Evolutionary conservation across 2,888 invertebrate genomes (phyloP), one percentile per base, ranked within the genome.

Genomic region (Drosophila cyrtoloma): DNA sequence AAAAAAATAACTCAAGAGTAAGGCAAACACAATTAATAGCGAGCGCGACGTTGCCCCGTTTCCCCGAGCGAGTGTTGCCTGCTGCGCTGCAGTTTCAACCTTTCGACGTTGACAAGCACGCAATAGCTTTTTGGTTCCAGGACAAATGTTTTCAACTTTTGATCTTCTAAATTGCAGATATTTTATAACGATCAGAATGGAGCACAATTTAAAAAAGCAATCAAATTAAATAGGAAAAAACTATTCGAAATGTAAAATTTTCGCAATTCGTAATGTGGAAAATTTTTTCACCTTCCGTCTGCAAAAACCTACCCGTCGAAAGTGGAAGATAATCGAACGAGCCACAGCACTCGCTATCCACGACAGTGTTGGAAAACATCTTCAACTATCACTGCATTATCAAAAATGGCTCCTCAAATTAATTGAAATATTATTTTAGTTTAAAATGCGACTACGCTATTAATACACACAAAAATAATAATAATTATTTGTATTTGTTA

Each of bases 261-360:
- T 84, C 37, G 85, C 87, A 86, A 89, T 80, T 86, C 85, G 85
- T 77, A 78, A 87, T 78, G 78, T 88, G 84, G 81, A 90, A 86
- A 86, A 86, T 79, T 71, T 85, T 86, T 90, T 88, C 86, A 82
- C 86, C 87, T 86, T 88, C 86, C 89, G 89, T 88, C 89, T 86
- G 89, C 90, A 80, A 86, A 89, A 89, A 86, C 87, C 89, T 87
- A 86, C 86, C 89, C 86, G 86, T 86, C 86, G 89, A 89, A 86
- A 86, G 89, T 86, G 86, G 79, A 84, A 84, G 81, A 81, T 71
- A 78, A 60, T 70, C 57, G 65, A 63, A 78, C 79, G 82, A 81
- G 67, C 68, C 58, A 33, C 44, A 61, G 35, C 42, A 81, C 74
- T 84, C 84, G 84, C 61, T 65, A 56, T 32, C 39, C 2, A 22